Conservation (phyloP, 2,113 vertebrate species). For the Pygoscelis adeliae region DNA sequence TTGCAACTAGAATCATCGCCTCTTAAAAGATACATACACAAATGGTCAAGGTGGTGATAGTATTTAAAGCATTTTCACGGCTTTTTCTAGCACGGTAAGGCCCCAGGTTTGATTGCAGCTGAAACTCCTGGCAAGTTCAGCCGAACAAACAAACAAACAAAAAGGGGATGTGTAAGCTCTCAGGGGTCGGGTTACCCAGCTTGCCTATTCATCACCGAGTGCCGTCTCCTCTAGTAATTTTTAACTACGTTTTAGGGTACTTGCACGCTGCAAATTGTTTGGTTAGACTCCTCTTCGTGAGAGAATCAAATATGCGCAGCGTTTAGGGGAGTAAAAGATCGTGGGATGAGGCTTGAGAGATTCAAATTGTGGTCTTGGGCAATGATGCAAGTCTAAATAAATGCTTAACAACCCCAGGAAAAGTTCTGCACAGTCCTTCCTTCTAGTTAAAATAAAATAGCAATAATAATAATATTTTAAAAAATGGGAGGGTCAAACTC, state of each 20-base stretch:
- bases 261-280: background rate
- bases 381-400: background rate
- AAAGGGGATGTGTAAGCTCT: background rate
- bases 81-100: background rate
- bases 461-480: background rate
- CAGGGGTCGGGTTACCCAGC: background rate
- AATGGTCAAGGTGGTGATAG: rapidly evolving
- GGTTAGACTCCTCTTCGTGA: background rate
- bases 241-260: background rate
- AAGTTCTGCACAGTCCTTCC: background rate
- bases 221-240: background rate
- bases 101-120: background rate
- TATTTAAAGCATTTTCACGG: background rate
- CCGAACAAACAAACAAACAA: constrained; percentile 4
- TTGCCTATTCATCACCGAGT: background rate
- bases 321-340: background rate
- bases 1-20: background rate
- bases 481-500: background rate
- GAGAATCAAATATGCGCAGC: background rate
- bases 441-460: background rate
- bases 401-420: background rate
- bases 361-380: background rate
- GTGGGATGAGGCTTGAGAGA: background rate
- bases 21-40: background rate
- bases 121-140: background rate